Evolutionary conservation across 1,140 invertebrate species (phyloP).

Genomic region (Parapsyche elsis): DNA sequence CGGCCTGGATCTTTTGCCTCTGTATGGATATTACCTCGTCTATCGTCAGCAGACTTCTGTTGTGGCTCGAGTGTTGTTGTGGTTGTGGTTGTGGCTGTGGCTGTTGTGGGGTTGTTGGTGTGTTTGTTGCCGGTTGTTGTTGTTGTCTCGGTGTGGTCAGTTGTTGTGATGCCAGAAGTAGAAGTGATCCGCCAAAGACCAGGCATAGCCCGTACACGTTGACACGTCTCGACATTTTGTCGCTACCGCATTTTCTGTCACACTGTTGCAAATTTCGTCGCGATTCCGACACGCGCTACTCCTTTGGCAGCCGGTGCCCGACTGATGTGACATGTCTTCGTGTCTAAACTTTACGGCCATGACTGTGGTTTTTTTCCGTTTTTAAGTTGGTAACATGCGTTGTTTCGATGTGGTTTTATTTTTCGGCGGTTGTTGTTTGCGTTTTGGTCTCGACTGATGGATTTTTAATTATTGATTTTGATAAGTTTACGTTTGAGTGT

Average conservation of each 20-base stretch:
- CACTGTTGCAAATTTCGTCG: background rate
- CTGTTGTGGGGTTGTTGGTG: background rate
- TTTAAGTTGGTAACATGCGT: too few species aligned
- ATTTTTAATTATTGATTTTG: too few species aligned
- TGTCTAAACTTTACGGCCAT: too few species aligned
- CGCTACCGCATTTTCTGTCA: background rate
- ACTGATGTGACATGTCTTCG: too few species aligned
- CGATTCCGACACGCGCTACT: background rate
- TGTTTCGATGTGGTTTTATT: too few species aligned
- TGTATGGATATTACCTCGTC: conserved; percentile 70
- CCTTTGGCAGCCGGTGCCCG: background rate
- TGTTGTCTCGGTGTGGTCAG: background rate
- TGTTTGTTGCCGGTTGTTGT: background rate
- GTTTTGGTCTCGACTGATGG: too few species aligned
- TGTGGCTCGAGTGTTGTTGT: conserved; percentile 56
- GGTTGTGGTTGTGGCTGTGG: conserved; percentile 22
- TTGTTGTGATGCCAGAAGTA: conserved; percentile 19
- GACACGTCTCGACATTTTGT: conserved; percentile 22
- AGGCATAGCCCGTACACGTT: background rate
- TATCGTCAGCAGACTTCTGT: conserved; percentile 61
- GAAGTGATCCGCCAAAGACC: background rate
- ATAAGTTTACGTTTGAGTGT: too few species aligned
- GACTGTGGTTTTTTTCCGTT: too few species aligned
- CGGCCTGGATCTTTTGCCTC: conserved; percentile 66
- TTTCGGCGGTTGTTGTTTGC: too few species aligned